Conservation (phyloP, 2,888 invertebrate genomes). For the Drosophila leonis region DNA sequence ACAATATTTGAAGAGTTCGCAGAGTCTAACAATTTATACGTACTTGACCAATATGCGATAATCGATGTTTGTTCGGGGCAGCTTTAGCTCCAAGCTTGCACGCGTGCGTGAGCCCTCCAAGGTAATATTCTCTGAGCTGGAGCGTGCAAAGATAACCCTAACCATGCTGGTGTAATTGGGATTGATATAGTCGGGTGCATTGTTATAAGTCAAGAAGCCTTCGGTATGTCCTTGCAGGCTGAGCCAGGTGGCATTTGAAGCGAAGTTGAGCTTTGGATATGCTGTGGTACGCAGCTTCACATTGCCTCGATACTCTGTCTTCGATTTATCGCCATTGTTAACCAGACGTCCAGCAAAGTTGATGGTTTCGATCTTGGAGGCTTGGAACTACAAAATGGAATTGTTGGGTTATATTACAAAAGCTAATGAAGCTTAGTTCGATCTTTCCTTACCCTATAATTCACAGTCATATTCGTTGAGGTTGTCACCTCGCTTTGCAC, state of each 20-base stretch:
- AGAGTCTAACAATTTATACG: slow-evolving; percentile 20
- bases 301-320: slow-evolving; percentile 87
- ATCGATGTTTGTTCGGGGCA: slow-evolving; percentile 89
- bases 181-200: slow-evolving; percentile 87
- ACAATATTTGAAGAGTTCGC: neutral
- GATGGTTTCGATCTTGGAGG: slow-evolving; percentile 84
- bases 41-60: slow-evolving; percentile 87
- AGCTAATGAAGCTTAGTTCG: neutral
- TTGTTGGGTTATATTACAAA: neutral
- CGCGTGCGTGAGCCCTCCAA: slow-evolving; percentile 86
- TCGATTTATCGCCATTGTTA: slow-evolving; percentile 85
- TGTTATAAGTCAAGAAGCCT: slow-evolving; percentile 89
- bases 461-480: slow-evolving; percentile 83
- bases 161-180: slow-evolving; percentile 88
- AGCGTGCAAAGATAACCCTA: slow-evolving; percentile 88
- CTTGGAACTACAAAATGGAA: slow-evolving; percentile 77
- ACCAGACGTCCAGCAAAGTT: slow-evolving; percentile 86
- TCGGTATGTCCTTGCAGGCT: slow-evolving; percentile 91
- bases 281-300: slow-evolving; percentile 91
- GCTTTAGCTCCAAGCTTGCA: slow-evolving; percentile 88
- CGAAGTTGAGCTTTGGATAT: slow-evolving; percentile 91
- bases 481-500: slow-evolving; percentile 85
- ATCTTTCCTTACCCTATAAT: slow-evolving; percentile 86
- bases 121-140: slow-evolving; percentile 87
- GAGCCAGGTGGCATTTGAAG: slow-evolving; percentile 88